phyloP scores from a whole-genome alignment of 2,113 vertebrate species.

The Pandion haliaetus region DNA sequence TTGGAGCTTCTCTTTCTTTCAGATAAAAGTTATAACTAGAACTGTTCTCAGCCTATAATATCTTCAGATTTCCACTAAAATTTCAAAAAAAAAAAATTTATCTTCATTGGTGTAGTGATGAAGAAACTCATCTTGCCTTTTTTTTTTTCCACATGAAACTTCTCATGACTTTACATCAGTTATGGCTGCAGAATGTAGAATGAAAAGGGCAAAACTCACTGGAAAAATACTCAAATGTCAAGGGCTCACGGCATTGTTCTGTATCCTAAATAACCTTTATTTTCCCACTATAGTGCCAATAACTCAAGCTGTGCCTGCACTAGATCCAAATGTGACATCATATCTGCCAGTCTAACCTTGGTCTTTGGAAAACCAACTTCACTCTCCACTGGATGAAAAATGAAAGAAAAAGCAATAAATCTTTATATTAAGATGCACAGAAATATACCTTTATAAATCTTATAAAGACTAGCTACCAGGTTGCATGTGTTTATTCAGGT shows the following conservation, averaged over 20 bases:
- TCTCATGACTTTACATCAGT: background rate
- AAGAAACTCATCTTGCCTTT: background rate
- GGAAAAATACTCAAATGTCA: conserved; percentile 44
- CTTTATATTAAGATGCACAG: background rate
- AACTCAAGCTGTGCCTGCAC: conserved; percentile 27
- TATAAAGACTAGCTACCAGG: background rate
- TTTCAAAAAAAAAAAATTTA: background rate
- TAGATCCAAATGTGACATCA: conserved; percentile 28
- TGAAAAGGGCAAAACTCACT: conserved; percentile 49
- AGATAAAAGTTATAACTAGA: background rate
- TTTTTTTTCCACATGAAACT: background rate
- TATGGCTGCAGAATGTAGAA: background rate
- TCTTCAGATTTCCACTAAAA: background rate
- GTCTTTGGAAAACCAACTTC: conserved; percentile 3
- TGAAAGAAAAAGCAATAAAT: background rate
- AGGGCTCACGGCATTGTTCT: background rate
- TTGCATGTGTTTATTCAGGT: background rate
- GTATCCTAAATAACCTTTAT: conserved; percentile 46
- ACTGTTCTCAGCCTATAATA: background rate
- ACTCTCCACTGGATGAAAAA: background rate
- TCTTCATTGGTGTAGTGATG: background rate
- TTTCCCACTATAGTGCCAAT: background rate
- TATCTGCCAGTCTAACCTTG: background rate
- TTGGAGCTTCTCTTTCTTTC: background rate
- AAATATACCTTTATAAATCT: background rate